These are phyloP conservation scores for Archilochus colubris DNA, from an alignment of 2,113 vertebrate genomes.

Conservation along the genomic window DNA sequence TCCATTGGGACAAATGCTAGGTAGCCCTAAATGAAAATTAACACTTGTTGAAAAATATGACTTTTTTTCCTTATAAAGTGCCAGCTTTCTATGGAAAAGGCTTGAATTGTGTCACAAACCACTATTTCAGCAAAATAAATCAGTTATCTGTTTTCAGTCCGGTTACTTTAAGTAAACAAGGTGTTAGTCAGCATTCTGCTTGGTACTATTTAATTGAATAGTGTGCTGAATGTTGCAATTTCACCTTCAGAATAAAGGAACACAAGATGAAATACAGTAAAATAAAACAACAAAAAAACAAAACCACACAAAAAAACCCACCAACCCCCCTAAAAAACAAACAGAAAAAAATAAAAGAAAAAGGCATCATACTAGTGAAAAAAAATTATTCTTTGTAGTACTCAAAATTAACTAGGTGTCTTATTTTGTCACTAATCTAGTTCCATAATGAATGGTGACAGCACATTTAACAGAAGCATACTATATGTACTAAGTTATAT, in stretches of 20 bases:
- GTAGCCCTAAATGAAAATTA: neutral
- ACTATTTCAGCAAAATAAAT: neutral
- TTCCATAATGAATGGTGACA: neutral
- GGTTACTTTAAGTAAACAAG: neutral
- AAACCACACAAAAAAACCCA: no score
- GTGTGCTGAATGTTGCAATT: neutral
- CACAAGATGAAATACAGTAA: neutral
- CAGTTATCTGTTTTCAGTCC: neutral
- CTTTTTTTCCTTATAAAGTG: neutral
- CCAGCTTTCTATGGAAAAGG: neutral
- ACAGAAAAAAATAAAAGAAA: accelerated
- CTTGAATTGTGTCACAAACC: neutral
- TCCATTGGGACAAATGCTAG: neutral
- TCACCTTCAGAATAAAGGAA: neutral
- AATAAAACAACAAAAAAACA: no score
- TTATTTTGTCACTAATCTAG: neutral
- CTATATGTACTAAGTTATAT: neutral
- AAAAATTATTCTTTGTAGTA: neutral
- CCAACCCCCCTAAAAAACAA: no score
- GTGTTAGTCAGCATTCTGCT: neutral
- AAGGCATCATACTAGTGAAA: neutral
- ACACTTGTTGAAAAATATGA: neutral
- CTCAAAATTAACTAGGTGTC: neutral
- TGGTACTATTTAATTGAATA: neutral
- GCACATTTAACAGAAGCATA: neutral